Base-by-base conservation (phyloP, 1,140 invertebrate species). In the Zaprionus gabonicus region DNA sequence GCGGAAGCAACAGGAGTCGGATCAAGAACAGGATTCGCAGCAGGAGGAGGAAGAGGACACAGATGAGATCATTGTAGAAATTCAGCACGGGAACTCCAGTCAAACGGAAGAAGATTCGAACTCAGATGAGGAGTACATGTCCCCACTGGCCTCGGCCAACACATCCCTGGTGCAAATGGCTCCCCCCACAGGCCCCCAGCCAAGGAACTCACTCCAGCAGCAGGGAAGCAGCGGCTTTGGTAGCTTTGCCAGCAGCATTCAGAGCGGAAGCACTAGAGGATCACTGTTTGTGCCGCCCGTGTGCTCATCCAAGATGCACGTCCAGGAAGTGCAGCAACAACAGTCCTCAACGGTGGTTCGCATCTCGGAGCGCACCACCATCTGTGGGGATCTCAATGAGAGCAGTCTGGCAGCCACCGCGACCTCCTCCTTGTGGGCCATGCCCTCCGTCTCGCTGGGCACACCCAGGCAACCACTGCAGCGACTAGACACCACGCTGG, bases 401-500 rank as follows among this genome's bases (percentile, higher is more conserved):
- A 59, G 70, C 9, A 57, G 49, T 3, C 17, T 59, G 27, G 20
- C 36, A 15, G 9, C 55, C 10, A 59, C 27, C 55, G 36, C 23
- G 15, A 7, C 28, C 28, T 28, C 10, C 7, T 46, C 66, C n/a
- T 74, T 49, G 5, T 82, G 69, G 79, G 56, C 82, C 5, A 36
- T 72, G 68, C 82, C 64, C 10, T 12, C 28, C 0, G 4, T 17
- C 4, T 28, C 27, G 20, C 41, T 51, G 20, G 41, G 41, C 41
- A 46, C 46, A 5, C 20, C 46, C 4, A 13, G 66, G 9, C 80
- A 70, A n/a, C 25, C 44, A 2, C 49, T 31, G 0, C 72, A 76
- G 15, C 76, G 91, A 72, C n/a, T 91, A 17, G 83, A 92, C 63
- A 92, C 91, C 10, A 92, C 91, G 3, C 63, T 92, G 55, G 83